phyloP scores from a whole-genome alignment of 2,113 vertebrate species.

The Psephotus haematonotus region DNA sequence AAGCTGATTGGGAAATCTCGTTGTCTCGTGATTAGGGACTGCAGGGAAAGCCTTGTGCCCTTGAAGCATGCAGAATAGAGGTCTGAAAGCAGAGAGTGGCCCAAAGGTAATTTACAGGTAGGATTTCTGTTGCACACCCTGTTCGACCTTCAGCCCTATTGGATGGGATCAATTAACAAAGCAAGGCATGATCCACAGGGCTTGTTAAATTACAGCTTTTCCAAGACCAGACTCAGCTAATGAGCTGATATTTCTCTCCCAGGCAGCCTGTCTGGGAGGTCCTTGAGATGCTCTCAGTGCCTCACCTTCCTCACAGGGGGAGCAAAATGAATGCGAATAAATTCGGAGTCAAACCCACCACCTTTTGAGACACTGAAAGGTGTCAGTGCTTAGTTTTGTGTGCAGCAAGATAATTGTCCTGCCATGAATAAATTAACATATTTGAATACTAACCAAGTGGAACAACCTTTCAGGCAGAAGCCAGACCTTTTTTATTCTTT shows the following conservation, averaged over 20 bases:
- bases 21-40: background rate
- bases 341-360: background rate
- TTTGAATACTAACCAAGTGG: conserved; percentile 13
- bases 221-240: background rate
- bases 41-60: background rate
- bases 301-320: background rate
- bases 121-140: rapidly evolving
- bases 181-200: background rate
- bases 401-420: background rate
- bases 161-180: background rate
- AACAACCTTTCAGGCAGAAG: background rate
- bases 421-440: conserved; percentile 18
- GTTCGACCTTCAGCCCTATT: background rate
- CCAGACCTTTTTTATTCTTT: background rate
- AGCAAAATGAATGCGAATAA: background rate
- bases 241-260: background rate
- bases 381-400: background rate
- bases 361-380: background rate
- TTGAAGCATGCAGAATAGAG: background rate
- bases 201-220: background rate
- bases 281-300: background rate
- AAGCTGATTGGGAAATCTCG: background rate
- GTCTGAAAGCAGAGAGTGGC: background rate
- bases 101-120: background rate
- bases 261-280: background rate